Base-by-base conservation (phyloP, 2,888 invertebrate species). In the Drosophila mercatorum region DNA sequence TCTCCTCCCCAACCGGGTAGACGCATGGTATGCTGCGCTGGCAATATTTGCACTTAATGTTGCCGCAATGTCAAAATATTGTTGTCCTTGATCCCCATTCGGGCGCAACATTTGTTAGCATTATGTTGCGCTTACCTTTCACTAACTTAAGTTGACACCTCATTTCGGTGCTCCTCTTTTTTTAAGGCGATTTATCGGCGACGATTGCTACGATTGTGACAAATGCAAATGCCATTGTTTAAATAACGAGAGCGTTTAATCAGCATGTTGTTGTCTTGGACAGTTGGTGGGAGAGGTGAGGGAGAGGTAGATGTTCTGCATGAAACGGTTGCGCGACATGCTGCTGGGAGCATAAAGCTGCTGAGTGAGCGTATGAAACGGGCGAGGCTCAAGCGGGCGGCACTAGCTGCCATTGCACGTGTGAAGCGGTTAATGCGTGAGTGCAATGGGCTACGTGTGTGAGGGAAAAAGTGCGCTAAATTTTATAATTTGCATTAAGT, bases 71-170 rank as follows among this genome's bases (percentile, higher is more conserved):
- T 84, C 84, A 84, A 87, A 84, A 84, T 89, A 84, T 87, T 87
- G 64, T 68, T 64, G 68, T 59, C 66, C 63, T 74, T 67, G 72
- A 63, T 81, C 60, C 46, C 75, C 22, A 34, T 34, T 22, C 41
- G 28, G 2, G n/a, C 28, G 62, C 64, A 68, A 68, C 71, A 90
- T 89, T 89, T 83, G 74, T 78, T 80, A 80, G 79, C 82, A 89
- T 89, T 90, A 90, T 73, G 67, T 44, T 65, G 62, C 68, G 31
- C 56, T 41, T 77, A 88, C 88, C 89, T 91, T 91, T 90, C 88
- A 86, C 87, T 86, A 84, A 80, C 81, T 86, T 92, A 91, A 92
- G 91, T 91, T 91, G 91, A 91, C 91, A 92, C 90, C 86, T 90
- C 87, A 83, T 91, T 87, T 84, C 70, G 74, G 17, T 17, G 7